A percentile compares a stretch with the other conserved stretches of the same genome.
phyloP scores from a whole-genome alignment of 2,797 vertebrate species.

The Danio aesculapii region DNA sequence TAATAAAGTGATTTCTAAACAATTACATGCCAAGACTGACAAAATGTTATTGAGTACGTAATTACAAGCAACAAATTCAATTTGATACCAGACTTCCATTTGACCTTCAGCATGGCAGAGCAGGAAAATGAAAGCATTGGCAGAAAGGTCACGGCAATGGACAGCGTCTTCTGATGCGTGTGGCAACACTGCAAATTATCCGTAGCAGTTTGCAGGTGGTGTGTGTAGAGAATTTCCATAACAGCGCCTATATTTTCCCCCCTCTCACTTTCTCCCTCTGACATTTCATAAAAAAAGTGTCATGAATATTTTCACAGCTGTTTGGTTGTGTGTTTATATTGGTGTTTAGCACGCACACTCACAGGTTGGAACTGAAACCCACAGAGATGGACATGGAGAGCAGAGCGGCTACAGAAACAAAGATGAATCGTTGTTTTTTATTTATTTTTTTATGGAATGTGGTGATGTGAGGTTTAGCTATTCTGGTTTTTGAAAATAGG shows the following conservation, averaged over 20 bases:
- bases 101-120: slow-evolving; percentile 60
- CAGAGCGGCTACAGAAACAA: slow-evolving; percentile 25
- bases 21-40: slow-evolving; percentile 68
- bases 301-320: slow-evolving; percentile 63
- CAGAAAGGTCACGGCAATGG: slow-evolving; percentile 74
- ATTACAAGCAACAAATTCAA: slow-evolving; percentile 66
- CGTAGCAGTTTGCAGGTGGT: slow-evolving; percentile 19
- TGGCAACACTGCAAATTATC: slow-evolving; percentile 46
- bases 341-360: slow-evolving; percentile 39
- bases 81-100: slow-evolving; percentile 50
- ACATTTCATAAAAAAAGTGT: slow-evolving; percentile 60
- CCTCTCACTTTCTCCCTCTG: slow-evolving; percentile 31
- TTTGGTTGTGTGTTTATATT: slow-evolving; percentile 52
- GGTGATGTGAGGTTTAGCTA: slow-evolving; percentile 10
- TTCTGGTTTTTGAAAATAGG: background rate
- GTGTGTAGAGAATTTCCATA: slow-evolving; percentile 31
- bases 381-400: slow-evolving; percentile 31
- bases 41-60: slow-evolving; percentile 64
- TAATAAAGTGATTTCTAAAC: slow-evolving; percentile 69
- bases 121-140: slow-evolving; percentile 62
- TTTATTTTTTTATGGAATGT: slow-evolving; percentile 8
- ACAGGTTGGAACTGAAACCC: slow-evolving; percentile 18
- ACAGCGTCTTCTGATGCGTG: slow-evolving; percentile 65
- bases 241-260: slow-evolving; percentile 28
- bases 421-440: slow-evolving; percentile 8